Base-by-base conservation (phyloP, 2,888 invertebrate genomes). In the Microctonus brassicae region DNA sequence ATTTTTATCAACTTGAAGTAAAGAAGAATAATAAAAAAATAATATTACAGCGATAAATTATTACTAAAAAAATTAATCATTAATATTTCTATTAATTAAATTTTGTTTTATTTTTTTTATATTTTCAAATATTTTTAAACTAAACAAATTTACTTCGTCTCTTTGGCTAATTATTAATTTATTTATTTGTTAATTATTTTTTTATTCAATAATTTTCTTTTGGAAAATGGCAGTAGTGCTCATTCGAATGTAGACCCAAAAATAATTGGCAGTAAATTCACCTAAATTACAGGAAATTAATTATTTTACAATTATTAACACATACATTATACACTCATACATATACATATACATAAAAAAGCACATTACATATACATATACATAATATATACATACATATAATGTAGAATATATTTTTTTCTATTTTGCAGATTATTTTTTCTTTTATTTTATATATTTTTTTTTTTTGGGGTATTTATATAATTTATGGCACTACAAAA, bases 221-320 rank as follows among this genome's bases (percentile, higher is more conserved):
- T n/a, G 58, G 34, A 84, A 84, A 84, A 84, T 85, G 85, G 85
- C 85, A 85, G 85, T 85, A 82, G 81, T 84, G 81, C 82, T 82
- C 79, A 83, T 84, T 82, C 77, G 81, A 83, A 82, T 75, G 68
- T 79, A 83, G 80, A 82, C 82, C 80, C 81, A 82, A 82, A 82
- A 80, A 77, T 80, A 76, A 75, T 74, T 85, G 84, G 85, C 85
- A 84, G 84, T 85, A 82, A 79, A 81, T 83, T 80, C 76, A 79
- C 80, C 81, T 83, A 82, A 78, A 78, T 77, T 75, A 58, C n/a
- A 65, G 72, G 65, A 70, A 73, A 77, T 80, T 74, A 26, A 63
- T 42, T 39, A 39, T 39, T 13, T 11, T 39, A 63, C 24, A 62
- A 42, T 39, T 67, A 58, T 74, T 72, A 73, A 72, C n/a, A 11